Base-by-base conservation (phyloP, 1,140 invertebrate genomes). In the Bombyx mandarina region DNA sequence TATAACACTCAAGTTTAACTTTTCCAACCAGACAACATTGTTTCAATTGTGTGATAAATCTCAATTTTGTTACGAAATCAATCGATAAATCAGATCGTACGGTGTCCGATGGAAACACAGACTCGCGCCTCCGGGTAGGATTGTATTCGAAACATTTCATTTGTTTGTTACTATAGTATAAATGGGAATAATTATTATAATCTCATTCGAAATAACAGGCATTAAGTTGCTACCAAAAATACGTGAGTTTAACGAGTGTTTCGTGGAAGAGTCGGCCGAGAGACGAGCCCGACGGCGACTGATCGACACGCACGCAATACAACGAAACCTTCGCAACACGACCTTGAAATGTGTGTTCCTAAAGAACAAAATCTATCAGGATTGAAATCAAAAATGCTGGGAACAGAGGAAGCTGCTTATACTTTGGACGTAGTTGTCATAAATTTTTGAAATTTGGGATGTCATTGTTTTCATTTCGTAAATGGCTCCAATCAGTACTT, bases 181-280 rank as follows among this genome's bases (percentile, higher is more conserved):
- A 87, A 87, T 75, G 75, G 71, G 70, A 67, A 75, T 85, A 84
- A 87, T 87, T 85, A 87, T 87, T 77, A 85, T 85, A 85, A 87
- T 87, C 85, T 83, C 73, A 68, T 69, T 75, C 65, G 68, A 83
- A 82, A 87, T 87, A 79, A 87, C 82, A 79, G 78, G 79, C 78
- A 87, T 87, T 87, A 87, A 80, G 72, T 73, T 78, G 84, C 84
- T 87, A 87, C 84, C 84, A 85, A 87, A 87, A 77, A 85, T 85
- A 84, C 82, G 79, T 83, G 79, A 81, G 75, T 87, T 85, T 85
- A 85, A 87, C 82, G 80, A 87, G 69, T 77, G 79, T 73, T 87
- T 85, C 84, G 77, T 61, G 75, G 83, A 87, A 85, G 61, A 75
- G 74, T 76, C 71, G 67, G 68, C 57, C 54, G 62, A 52, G 63